A percentile compares a stretch with the other conserved stretches of the same genome.
Evolutionary conservation across 2,113 vertebrate genomes (phyloP).

Genomic region (Bucco capensis): DNA sequence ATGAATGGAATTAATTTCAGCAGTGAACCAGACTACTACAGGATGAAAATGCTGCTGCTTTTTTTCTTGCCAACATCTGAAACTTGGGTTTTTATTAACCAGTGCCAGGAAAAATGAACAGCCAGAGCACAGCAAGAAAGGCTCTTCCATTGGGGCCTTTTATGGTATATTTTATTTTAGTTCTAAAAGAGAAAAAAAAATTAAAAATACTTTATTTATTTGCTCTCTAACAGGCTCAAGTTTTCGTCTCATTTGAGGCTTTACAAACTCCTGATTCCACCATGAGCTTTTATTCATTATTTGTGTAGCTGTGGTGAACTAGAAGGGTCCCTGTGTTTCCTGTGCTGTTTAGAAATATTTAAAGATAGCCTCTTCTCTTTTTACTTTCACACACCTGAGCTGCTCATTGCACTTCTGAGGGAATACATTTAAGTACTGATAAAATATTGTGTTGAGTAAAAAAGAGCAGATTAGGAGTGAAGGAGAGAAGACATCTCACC

Average conservation of each 20-base stretch:
- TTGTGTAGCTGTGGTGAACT: not conserved
- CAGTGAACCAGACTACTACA: not conserved
- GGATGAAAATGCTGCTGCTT: not conserved
- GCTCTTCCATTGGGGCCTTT: not conserved
- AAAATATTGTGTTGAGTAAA: not conserved
- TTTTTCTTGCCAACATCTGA: not conserved
- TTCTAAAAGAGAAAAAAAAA: not conserved
- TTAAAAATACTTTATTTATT: not conserved
- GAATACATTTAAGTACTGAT: not conserved
- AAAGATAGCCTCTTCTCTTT: not conserved
- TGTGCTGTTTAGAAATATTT: not conserved
- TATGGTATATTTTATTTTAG: not conserved
- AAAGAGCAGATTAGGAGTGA: not conserved
- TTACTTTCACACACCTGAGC: not conserved
- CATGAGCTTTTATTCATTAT: not conserved
- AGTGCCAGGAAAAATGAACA: not conserved
- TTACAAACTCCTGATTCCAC: not conserved
- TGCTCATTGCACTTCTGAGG: not conserved
- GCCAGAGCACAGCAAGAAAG: not conserved
- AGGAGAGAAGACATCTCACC: not conserved
- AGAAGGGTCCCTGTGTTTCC: not conserved
- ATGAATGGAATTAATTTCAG: not conserved
- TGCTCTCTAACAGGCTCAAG: not conserved
- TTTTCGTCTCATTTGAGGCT: not conserved
- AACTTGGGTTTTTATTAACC: not conserved